A percentile compares a stretch with the other conserved stretches of the same genome.
These are phyloP conservation scores for Stercorarius parasiticus DNA, from an alignment of 2,113 vertebrate genomes.

Conservation along the genomic window DNA sequence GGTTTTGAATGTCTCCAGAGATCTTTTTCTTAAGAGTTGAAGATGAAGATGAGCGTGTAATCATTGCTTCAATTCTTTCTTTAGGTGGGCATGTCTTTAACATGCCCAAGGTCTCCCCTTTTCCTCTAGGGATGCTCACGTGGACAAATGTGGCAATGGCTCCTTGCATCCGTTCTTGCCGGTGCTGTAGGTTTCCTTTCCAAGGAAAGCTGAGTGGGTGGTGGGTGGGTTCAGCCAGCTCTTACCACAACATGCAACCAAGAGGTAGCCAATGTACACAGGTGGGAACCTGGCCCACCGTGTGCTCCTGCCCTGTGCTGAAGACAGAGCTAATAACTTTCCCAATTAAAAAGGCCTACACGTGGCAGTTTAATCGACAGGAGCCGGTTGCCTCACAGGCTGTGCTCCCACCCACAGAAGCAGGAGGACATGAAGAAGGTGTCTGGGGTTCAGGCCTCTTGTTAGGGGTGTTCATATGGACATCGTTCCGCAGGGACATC, in stretches of 20 bases:
- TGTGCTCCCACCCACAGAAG: not conserved
- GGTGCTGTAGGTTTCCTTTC: not conserved
- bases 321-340: not conserved
- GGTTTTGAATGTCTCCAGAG: not conserved
- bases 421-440: accelerated
- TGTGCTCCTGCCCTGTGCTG: accelerated
- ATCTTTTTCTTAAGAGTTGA: not conserved
- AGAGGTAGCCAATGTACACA: not conserved
- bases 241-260: not conserved
- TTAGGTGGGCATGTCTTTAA: not conserved
- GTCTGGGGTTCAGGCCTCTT: not conserved
- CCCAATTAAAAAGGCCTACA: not conserved
- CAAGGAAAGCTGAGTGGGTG: not conserved
- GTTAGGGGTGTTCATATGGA: accelerated
- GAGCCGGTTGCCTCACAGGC: not conserved
- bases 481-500: not conserved
- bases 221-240: not conserved
- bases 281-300: not conserved
- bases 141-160: not conserved
- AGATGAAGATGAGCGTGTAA: not conserved
- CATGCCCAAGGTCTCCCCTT: not conserved
- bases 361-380: not conserved
- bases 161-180: not conserved
- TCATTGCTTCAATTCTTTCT: not conserved
- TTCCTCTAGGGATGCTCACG: not conserved